Percentiles rank a stretch among this genome's conserved stretches.
These are phyloP conservation scores for Leucoraja erinaceus DNA, from an alignment of 2,113 vertebrate genomes.

Conservation along the genomic window DNA sequence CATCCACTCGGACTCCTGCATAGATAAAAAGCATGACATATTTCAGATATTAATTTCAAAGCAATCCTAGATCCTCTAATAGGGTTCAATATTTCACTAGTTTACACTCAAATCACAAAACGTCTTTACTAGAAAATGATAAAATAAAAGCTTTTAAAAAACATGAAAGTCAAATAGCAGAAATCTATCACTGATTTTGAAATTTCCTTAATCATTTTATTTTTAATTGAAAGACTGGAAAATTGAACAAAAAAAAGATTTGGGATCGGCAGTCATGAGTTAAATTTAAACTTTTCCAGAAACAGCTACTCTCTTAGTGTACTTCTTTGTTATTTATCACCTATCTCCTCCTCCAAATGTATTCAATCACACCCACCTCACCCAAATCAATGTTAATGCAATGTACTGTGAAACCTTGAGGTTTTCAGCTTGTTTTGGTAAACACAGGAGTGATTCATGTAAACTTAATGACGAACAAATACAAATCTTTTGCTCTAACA, in stretches of 20 bases:
- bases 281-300: neutral
- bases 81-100: constrained; percentile 22
- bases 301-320: neutral
- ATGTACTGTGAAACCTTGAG: neutral
- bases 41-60: constrained; percentile 36
- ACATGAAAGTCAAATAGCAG: neutral
- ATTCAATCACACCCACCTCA: neutral
- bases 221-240: neutral
- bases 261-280: neutral
- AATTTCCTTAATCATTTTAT: neutral
- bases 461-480: neutral
- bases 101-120: neutral
- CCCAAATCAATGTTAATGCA: neutral
- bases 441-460: neutral
- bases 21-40: constrained; percentile 38
- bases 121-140: neutral
- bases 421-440: neutral
- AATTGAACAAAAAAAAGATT: neutral
- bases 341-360: neutral
- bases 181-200: neutral
- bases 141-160: neutral
- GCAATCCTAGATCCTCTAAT: constrained; percentile 16
- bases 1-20: constrained; percentile 51
- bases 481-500: neutral
- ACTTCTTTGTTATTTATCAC: neutral